A percentile compares a stretch with the other conserved stretches of the same genome.
Evolutionary conservation across 2,113 vertebrate species (phyloP).

Genomic region (Sturnira hondurensis): DNA sequence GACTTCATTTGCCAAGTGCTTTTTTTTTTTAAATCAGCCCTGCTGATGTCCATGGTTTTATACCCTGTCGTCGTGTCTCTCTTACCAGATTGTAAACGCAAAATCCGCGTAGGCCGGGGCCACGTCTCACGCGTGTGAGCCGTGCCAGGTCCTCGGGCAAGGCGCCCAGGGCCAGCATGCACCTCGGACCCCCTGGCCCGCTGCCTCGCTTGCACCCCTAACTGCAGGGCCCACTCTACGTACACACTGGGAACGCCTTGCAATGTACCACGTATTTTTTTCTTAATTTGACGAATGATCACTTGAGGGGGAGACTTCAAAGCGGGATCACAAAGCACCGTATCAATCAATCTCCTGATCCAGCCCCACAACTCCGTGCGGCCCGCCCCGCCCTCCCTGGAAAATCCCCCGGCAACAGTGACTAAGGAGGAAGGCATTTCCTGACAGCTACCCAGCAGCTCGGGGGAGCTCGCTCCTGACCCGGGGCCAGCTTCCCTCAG

Average conservation of each 20-base stretch:
- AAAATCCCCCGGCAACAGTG: slow-evolving; percentile 48
- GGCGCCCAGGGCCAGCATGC: not conserved
- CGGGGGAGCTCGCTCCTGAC: slow-evolving; percentile 2
- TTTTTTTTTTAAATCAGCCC: not conserved
- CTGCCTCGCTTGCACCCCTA: not conserved
- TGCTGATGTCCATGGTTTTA: not conserved
- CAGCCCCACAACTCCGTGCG: not conserved
- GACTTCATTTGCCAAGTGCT: not conserved
- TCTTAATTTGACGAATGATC: slow-evolving; percentile 28
- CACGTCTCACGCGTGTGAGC: not conserved
- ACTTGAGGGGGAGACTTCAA: slow-evolving; percentile 33
- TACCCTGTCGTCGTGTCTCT: not conserved
- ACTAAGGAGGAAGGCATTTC: slow-evolving; percentile 63
- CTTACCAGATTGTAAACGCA: not conserved
- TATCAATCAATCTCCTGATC: slow-evolving; percentile 40
- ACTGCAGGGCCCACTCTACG: not conserved
- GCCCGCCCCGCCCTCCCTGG: slow-evolving; percentile 21
- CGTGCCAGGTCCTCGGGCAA: not conserved
- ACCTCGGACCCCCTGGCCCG: not conserved
- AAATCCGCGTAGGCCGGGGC: too few species aligned
- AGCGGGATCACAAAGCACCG: slow-evolving; percentile 28
- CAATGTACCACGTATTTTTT: slow-evolving; percentile 10
- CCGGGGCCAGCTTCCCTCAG: slow-evolving; percentile 36
- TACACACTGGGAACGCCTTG: slow-evolving; percentile 8
- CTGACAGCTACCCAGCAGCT: slow-evolving; percentile 18